Evolutionary conservation across 2,113 vertebrate genomes (phyloP).

Genomic region (Neodon shergylaensis): DNA sequence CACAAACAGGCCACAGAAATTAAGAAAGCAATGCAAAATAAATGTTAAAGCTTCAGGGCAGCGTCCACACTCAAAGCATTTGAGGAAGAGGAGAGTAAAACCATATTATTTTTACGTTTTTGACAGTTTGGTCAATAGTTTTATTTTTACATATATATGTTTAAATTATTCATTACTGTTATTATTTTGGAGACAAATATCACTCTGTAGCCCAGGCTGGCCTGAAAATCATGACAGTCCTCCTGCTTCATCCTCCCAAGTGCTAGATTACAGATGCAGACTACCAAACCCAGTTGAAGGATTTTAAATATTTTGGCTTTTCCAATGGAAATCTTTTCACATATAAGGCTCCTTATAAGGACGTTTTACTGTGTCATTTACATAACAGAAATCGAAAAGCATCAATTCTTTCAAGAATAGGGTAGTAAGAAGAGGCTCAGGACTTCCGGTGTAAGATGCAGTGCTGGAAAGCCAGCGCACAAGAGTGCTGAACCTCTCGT

Average conservation of each 20-base stretch:
- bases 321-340: neutral
- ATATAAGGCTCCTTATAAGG: neutral
- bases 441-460: neutral
- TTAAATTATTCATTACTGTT: neutral
- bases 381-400: neutral
- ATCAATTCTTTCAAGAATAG: neutral
- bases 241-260: neutral
- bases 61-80: neutral
- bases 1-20: neutral
- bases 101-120: neutral
- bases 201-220: neutral
- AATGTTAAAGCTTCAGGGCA: neutral
- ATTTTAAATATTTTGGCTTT: neutral
- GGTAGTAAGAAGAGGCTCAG: neutral
- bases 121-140: neutral
- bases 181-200: neutral
- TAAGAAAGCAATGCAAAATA: neutral
- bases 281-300: neutral
- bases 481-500: neutral
- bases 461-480: neutral
- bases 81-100: neutral
- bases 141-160: neutral
- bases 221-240: neutral
- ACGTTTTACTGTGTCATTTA: neutral
- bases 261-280: neutral